A percentile compares a stretch with the other conserved stretches of the same genome.
Conservation (phyloP, 23 tunicate genomes). For the Styela plicata region DNA sequence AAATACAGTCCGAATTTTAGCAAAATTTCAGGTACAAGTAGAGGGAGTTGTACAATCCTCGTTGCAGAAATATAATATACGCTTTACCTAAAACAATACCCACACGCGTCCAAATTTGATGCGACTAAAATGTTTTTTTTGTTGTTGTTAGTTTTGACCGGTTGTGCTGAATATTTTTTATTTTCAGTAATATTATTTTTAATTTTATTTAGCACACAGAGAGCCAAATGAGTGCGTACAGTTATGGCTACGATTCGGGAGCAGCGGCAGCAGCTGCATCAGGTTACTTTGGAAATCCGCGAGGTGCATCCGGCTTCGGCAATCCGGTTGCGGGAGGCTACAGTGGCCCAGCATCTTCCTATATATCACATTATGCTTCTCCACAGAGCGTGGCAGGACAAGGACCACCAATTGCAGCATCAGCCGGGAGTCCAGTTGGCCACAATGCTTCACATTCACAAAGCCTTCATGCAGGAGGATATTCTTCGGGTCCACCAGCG, state of each 20-base stretch:
- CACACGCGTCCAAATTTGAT: no score
- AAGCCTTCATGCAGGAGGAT: slow-evolving; percentile 45
- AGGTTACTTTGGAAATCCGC: slow-evolving; percentile 68
- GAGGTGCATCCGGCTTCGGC: slow-evolving; percentile 82
- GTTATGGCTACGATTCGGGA: slow-evolving; percentile 79
- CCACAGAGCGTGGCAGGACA: slow-evolving; percentile 59
- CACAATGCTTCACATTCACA: slow-evolving; percentile 46
- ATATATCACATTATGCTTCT: slow-evolving; percentile 60
- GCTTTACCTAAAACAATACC: no score
- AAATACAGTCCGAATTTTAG: no score
- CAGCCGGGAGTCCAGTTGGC: slow-evolving; percentile 86
- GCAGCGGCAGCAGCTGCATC: slow-evolving; percentile 77
- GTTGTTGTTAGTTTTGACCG: no score
- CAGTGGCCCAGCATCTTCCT: slow-evolving; percentile 69
- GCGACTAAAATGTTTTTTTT: no score
- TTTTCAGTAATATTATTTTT: no score
- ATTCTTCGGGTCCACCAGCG: slow-evolving; percentile 58
- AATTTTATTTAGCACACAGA: slow-evolving; percentile 98
- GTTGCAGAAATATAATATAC: no score
- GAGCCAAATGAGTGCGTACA: slow-evolving; percentile 91
- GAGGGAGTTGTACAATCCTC: no score
- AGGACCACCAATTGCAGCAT: slow-evolving; percentile 55
- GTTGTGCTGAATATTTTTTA: no score
- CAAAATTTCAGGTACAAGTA: no score
- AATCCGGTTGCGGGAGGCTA: slow-evolving; percentile 74